Evolutionary conservation across 1,140 invertebrate genomes (phyloP), one percentile per base, ranked within the genome.

Genomic region (Diorhabda carinulata): DNA sequence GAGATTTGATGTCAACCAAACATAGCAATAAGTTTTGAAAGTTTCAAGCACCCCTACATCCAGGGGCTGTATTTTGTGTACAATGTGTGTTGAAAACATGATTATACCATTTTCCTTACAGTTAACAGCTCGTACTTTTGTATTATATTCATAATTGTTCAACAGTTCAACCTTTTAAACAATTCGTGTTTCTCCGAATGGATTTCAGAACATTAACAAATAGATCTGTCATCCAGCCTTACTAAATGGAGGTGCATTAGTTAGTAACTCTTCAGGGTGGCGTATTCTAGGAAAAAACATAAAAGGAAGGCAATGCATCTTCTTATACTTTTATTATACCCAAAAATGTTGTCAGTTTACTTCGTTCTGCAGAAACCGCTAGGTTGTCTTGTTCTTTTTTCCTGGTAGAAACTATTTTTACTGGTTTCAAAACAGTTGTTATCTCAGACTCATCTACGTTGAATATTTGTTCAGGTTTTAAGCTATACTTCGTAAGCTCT

Each of bases 321-420:
- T 47, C 44, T 43, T 62, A 43, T 42, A 42, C 60, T 62, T 59
- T n/a, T 43, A 61, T 8, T 44, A 63, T 10, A 25, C 42, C 66
- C 40, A 45, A 61, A 45, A 64, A 52, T 58, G 62, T 66, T 45
- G 8, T 57, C 5, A 61, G 52, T 59, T 60, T 43, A 44, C 81
- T 82, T 47, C 80, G 68, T 78, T 86, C 83, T 3, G 76, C 80
- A 42, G 81, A 83, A 4, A 79, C 83, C 8, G 83, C 64, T 67
- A 76, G 45, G 44, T 81, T 81, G 2, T 85, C 78, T 78, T 85
- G 80, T 64, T 80, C 80, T 3, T 42, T 9, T 2, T 63, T 43
- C 25, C 60, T 70, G 3, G 9, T 7, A 5, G 44, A 52, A 47
- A 66, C 40, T 5, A 70, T 61, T 45, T 66, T 6, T 9, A 45